Percentiles rank a stretch among this genome's conserved stretches.
Evolutionary conservation across 1,140 invertebrate species (phyloP).

Genomic region (Neodiprion pinetum): DNA sequence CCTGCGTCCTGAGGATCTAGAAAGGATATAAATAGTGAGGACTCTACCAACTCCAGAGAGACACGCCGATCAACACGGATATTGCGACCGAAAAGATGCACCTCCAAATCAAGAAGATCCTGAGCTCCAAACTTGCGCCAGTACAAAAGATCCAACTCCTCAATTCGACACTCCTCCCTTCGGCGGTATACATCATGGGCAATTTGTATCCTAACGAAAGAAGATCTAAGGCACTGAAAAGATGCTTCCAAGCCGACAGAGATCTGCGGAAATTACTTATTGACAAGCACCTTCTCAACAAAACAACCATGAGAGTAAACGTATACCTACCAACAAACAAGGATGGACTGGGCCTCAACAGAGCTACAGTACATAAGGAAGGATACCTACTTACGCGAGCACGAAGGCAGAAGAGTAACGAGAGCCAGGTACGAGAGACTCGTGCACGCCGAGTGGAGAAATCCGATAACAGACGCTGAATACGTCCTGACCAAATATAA

Average conservation of each 20-base stretch:
- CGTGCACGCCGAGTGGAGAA: too few species aligned
- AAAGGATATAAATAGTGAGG: constrained; percentile 34
- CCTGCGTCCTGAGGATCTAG: constrained; percentile 27
- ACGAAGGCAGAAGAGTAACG: too few species aligned
- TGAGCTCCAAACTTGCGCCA: constrained; percentile 30
- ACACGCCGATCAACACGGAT: constrained; percentile 21
- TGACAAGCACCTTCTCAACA: neutral
- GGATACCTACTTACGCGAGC: too few species aligned
- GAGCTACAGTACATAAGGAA: too few species aligned
- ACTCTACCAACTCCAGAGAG: constrained; percentile 30
- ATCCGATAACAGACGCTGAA: too few species aligned
- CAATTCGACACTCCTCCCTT: constrained; percentile 32
- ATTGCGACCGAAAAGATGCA: constrained; percentile 24
- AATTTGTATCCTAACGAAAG: constrained; percentile 16
- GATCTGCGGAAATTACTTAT: constrained; percentile 31
- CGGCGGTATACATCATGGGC: constrained; percentile 20
- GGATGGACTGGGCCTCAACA: too few species aligned
- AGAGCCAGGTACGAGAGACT: too few species aligned
- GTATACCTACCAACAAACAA: neutral
- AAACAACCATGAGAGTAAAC: neutral
- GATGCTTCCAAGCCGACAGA: constrained; percentile 27
- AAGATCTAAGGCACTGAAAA: constrained; percentile 24
- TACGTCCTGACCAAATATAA: too few species aligned
- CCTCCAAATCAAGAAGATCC: constrained; percentile 22
- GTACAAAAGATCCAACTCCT: constrained; percentile 26